Evolutionary conservation across 92 coral and sea anemone species (phyloP).

Genomic region (Ricordea florida): DNA sequence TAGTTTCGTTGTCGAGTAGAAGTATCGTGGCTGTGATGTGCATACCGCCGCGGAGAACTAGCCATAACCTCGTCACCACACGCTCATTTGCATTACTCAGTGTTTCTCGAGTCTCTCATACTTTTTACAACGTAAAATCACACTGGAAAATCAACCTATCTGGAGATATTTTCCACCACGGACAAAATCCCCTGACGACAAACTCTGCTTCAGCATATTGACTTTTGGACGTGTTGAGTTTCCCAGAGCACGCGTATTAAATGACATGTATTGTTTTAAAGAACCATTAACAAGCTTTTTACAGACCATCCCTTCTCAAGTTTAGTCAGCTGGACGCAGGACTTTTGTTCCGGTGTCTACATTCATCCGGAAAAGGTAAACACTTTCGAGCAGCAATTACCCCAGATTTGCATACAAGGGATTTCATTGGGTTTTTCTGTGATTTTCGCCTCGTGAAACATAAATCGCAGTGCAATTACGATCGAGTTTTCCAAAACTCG

Average conservation of each 20-base stretch:
- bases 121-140: no score
- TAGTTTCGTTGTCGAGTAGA: no score
- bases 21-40: no score
- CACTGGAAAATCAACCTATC: no score
- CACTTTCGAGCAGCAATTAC: not conserved
- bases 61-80: no score
- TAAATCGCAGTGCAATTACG: not conserved
- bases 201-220: slow-evolving; percentile 29
- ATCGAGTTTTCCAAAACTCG: no score
- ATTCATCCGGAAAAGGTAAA: not conserved
- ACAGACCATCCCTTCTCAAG: slow-evolving; percentile 19
- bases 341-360: slow-evolving; percentile 46
- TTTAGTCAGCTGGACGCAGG: slow-evolving; percentile 45
- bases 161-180: slow-evolving; percentile 1
- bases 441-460: no score
- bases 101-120: no score
- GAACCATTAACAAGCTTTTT: slow-evolving; percentile 39
- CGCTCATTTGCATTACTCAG: no score
- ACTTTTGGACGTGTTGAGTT: not conserved
- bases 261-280: slow-evolving; percentile 62
- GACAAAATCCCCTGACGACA: slow-evolving; percentile 23
- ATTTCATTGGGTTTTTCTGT: not conserved
- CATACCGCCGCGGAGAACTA: no score
- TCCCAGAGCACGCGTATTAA: slow-evolving; percentile 30
- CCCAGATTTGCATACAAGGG: slow-evolving; percentile 7